phyloP scores from a whole-genome alignment of 2,888 invertebrate genomes.

The Teleiodes luculella region DNA sequence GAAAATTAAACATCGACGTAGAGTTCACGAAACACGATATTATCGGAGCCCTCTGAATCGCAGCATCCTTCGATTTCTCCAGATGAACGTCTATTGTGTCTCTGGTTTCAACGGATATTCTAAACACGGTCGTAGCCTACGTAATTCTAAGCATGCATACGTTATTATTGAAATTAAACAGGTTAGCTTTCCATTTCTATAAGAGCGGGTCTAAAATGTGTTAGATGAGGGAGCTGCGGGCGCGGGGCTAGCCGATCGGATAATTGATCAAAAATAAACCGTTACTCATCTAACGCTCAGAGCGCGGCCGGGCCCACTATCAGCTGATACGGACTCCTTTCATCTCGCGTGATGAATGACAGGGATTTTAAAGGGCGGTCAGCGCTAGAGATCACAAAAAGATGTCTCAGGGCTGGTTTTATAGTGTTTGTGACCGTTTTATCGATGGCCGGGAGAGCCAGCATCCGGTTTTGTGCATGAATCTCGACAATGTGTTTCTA shows the following conservation, averaged over 20 bases:
- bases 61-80: constrained; percentile 56
- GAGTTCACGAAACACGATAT: constrained; percentile 73
- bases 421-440: constrained; percentile 66
- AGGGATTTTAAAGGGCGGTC: constrained; percentile 55
- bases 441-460: constrained; percentile 63
- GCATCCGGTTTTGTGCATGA: constrained; percentile 75
- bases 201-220: constrained; percentile 50
- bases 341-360: constrained; percentile 66
- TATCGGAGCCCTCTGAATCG: constrained; percentile 55
- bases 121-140: constrained; percentile 29
- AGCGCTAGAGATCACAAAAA: constrained; percentile 61
- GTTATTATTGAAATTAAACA: constrained; percentile 57
- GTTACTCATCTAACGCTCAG: constrained; percentile 45
- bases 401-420: constrained; percentile 60
- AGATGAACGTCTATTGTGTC: constrained; percentile 41
- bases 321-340: constrained; percentile 66
- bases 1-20: constrained; percentile 70
- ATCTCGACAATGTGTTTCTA: constrained; percentile 66
- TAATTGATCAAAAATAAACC: constrained; percentile 67
- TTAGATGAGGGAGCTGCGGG: constrained; percentile 41
- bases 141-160: constrained; percentile 37
- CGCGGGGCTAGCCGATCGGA: constrained; percentile 41
- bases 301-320: constrained; percentile 38
- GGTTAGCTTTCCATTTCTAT: constrained; percentile 72
- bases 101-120: constrained; percentile 38